Evolutionary conservation across 2,888 invertebrate genomes (phyloP), one percentile per base, ranked within the genome.

Genomic region (Sesia bembeciformis): DNA sequence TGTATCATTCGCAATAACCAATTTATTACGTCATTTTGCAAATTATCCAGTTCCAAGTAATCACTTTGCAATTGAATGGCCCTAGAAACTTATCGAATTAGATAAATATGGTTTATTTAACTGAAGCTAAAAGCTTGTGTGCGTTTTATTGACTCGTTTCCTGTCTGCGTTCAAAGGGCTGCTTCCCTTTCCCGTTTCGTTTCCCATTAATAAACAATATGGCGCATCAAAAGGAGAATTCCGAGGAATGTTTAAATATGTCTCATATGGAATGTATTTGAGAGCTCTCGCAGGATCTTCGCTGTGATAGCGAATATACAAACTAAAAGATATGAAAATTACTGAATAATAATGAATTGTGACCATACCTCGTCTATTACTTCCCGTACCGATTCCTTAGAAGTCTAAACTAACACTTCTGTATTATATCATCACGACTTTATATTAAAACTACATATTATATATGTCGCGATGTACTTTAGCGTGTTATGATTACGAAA

Each of bases 121-220:
- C n/a, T 39, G 38, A 38, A 8, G 23, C 23, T 49, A 55, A 41
- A 40, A 41, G 52, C 55, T 40, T 5, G 4, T 40, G 41, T 40
- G 8, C 52, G 57, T 61, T 67, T 78, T 76, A 81, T 76, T 75
- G 66, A 63, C 65, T 62, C 66, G 71, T 74, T 77, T 74, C 74
- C 76, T 74, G 72, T 65, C 57, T 63, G 62, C 66, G 67, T 70
- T 75, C 72, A 75, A 77, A 74, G 72, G 62, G 64, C 61, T 60
- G 63, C 62, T 23, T 23, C 23, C 23, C 23, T 23, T 23, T 23
- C 23, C 59, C 59, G 60, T 60, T 59, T 62, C 69, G 72, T 69
- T 72, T 57, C 66, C 70, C 75, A 75, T 81, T 77, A 76, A 77
- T 79, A 77, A 77, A 80, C 76, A 81, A 72, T 76, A 71, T 70